Percentiles rank a stretch among this genome's conserved stretches.
These are phyloP conservation scores for Antheraea assamensis DNA, from an alignment of 2,888 invertebrate genomes.

Conservation along the genomic window DNA sequence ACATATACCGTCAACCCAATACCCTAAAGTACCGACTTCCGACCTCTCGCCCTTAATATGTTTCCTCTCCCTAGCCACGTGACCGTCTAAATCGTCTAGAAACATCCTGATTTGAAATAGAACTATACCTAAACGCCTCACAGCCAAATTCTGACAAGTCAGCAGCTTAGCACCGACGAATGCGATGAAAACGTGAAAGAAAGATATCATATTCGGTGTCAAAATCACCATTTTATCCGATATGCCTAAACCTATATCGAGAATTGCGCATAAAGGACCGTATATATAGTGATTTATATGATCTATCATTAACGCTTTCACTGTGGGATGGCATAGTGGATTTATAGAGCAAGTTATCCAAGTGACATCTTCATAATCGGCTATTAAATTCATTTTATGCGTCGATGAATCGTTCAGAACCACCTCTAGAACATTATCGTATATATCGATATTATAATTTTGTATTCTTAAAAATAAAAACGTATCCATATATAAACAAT, in stretches of 20 bases:
- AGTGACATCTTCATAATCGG: slow-evolving; percentile 76
- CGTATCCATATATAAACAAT: slow-evolving; percentile 88
- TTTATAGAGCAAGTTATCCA: slow-evolving; percentile 88
- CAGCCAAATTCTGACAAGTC: slow-evolving; percentile 86
- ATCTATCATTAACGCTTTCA: slow-evolving; percentile 91
- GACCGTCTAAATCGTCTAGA: slow-evolving; percentile 93
- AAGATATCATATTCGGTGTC: slow-evolving; percentile 92
- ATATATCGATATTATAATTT: slow-evolving; percentile 83
- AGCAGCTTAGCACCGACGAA: slow-evolving; percentile 88
- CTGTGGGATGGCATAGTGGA: slow-evolving; percentile 90
- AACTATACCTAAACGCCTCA: slow-evolving; percentile 87
- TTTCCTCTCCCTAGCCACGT: slow-evolving; percentile 89
- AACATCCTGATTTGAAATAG: slow-evolving; percentile 91
- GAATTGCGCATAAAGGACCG: slow-evolving; percentile 88
- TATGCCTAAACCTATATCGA: slow-evolving; percentile 86
- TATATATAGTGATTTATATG: slow-evolving; percentile 92
- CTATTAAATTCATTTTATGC: slow-evolving; percentile 38
- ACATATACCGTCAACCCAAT: slow-evolving; percentile 91
- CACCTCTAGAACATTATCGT: slow-evolving; percentile 44
- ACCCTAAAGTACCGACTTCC: slow-evolving; percentile 90
- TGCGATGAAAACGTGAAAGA: slow-evolving; percentile 89
- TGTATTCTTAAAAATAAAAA: slow-evolving; percentile 87
- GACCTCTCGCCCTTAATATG: slow-evolving; percentile 89
- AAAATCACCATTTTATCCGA: slow-evolving; percentile 83
- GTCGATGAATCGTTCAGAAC: slow-evolving; percentile 55